phyloP scores from a whole-genome alignment of 2,797 vertebrate species.

The Siniperca obscura region DNA sequence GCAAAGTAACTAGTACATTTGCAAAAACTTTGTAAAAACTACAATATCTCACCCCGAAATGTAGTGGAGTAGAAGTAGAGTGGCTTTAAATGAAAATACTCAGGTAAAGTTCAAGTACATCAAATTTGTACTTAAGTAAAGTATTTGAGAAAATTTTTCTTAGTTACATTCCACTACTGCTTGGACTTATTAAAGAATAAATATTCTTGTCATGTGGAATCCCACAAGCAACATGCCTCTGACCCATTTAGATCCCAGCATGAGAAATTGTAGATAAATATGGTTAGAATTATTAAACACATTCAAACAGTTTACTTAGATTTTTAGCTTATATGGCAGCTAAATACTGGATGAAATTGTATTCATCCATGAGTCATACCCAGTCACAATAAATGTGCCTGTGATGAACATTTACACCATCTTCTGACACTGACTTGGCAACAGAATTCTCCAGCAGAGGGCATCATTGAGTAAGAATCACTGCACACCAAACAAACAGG shows the following conservation, averaged over 20 bases:
- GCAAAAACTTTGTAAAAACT: not conserved
- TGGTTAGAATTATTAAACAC: not conserved
- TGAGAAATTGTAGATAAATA: not conserved
- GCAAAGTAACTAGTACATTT: not conserved
- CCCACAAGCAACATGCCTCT: not conserved
- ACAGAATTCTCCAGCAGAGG: conserved; percentile 58
- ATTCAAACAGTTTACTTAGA: not conserved
- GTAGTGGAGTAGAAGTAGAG: too few species aligned
- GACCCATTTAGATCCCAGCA: not conserved
- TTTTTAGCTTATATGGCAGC: not conserved
- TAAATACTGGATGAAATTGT: not conserved
- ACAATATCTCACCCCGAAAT: not conserved
- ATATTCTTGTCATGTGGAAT: not conserved
- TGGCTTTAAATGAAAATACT: not conserved
- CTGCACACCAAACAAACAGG: not conserved
- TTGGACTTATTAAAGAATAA: not conserved
- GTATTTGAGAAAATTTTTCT: not conserved
- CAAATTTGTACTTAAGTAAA: not conserved
- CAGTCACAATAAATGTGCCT: not conserved
- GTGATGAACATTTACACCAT: not conserved
- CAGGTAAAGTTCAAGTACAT: not conserved
- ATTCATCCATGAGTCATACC: not conserved
- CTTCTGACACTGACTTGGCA: not conserved
- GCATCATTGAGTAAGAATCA: conserved; percentile 66
- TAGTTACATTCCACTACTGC: not conserved